Evolutionary conservation across 2,888 invertebrate species (phyloP), one percentile per base, ranked within the genome.

Genomic region (Chironomus tentans): DNA sequence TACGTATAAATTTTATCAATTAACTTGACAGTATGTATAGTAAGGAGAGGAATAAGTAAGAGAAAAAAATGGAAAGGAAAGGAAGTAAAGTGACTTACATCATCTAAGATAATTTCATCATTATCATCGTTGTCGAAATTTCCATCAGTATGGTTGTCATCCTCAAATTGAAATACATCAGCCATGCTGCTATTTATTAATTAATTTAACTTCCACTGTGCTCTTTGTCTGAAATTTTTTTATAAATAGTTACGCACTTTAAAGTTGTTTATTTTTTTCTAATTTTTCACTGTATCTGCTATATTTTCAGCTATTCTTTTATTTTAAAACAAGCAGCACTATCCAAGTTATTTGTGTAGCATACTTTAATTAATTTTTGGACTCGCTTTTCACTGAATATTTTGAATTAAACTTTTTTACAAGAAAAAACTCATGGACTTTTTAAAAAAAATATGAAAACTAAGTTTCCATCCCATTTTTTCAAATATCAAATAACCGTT

Each of bases 91-190:
- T n/a, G 13, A 50, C 85, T 87, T 88, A 95, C 95, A 90, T 93
- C 92, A 86, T 93, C 92, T 18, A 70, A 13, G n/a, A 48, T 22
- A 79, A 90, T 86, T 82, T 93, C 93, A 83, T 95, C 92, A 83
- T 91, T 91, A 87, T 97, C 97, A 83, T 96, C 65, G 13, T 18
- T 95, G 80, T 94, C 92, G 69, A 83, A 83, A 78, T 83, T 83
- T 76, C 86, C 86, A 81, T 92, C 93, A 82, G 92, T 91, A 83
- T 92, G 91, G 82, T 88, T 90, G 82, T 91, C 91, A 82, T 91
- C 90, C 85, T 97, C 96, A 85, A 97, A 90, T 88, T 95, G 95
- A 85, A 97, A 96, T 84, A 96, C 92, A 85, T 93, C 95, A 84
- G 92, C 92, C 91, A 92, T 92, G 81, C 80, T 84, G 62, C 13